phyloP scores from a whole-genome alignment of 2,113 vertebrate genomes.

The Orthonyx spaldingii region DNA sequence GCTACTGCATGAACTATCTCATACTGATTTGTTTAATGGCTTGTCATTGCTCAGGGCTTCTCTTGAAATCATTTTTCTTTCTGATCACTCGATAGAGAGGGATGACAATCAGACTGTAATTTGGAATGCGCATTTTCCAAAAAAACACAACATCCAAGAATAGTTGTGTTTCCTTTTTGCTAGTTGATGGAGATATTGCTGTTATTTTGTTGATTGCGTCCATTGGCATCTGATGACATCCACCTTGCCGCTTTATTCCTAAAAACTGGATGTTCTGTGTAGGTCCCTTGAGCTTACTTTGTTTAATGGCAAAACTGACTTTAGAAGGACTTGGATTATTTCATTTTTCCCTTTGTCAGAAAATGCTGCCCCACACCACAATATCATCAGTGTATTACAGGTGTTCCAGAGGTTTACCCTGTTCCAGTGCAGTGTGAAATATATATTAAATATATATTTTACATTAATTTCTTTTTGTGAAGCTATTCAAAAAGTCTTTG shows the following conservation, averaged over 20 bases:
- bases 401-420: neutral
- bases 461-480: neutral
- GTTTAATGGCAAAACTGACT: neutral
- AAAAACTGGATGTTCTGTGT: neutral
- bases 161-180: neutral
- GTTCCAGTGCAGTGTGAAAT: neutral
- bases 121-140: neutral
- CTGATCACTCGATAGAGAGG: neutral
- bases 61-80: neutral
- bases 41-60: neutral
- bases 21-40: neutral
- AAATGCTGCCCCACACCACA: neutral
- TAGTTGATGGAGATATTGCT: neutral
- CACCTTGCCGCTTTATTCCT: neutral
- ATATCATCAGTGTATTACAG: neutral
- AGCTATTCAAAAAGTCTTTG: neutral
- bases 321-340: neutral
- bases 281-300: neutral
- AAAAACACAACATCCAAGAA: neutral
- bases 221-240: neutral
- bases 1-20: neutral
- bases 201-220: neutral
- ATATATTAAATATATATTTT: neutral
- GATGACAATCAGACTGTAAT: neutral
- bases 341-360: neutral